Evolutionary conservation across 2,888 invertebrate genomes (phyloP).

Genomic region (Andrena bicolor): DNA sequence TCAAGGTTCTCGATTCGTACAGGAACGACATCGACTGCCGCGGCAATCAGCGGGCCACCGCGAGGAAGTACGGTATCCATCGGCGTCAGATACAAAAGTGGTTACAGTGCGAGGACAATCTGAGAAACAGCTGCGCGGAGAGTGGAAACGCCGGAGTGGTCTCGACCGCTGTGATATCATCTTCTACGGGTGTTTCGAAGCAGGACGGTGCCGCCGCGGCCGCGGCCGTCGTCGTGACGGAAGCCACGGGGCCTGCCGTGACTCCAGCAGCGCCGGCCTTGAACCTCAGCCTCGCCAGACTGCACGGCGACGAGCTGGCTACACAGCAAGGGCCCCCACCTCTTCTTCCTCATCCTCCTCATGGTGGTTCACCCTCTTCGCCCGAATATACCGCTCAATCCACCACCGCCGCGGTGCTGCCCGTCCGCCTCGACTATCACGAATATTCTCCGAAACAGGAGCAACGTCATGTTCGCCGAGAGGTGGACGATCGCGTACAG

Average conservation of each 20-base stretch:
- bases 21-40: conserved; percentile 94
- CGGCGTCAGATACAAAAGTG: conserved; percentile 96
- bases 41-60: conserved; percentile 95
- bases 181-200: conserved; percentile 63
- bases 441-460: conserved; percentile 67
- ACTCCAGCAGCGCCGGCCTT: conserved; percentile 84
- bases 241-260: conserved; percentile 71
- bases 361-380: conserved; percentile 84
- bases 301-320: conserved; percentile 83
- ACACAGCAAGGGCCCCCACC: conserved; percentile 76
- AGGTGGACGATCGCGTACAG: conserved; percentile 56
- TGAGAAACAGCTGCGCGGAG: conserved; percentile 90
- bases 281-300: conserved; percentile 85
- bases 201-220: conserved; percentile 55
- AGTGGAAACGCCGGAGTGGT: conserved; percentile 61
- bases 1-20: conserved; percentile 95
- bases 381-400: conserved; percentile 84
- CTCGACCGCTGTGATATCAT: conserved; percentile 52
- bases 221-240: conserved; percentile 61
- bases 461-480: conserved; percentile 51
- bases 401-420: conserved; percentile 45
- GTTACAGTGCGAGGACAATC: conserved; percentile 93
- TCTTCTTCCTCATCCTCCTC: conserved; percentile 75
- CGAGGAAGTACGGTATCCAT: conserved; percentile 95
- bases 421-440: conserved; percentile 60